Conservation (phyloP, 2,888 invertebrate genomes). For the Drosophila cognata region DNA sequence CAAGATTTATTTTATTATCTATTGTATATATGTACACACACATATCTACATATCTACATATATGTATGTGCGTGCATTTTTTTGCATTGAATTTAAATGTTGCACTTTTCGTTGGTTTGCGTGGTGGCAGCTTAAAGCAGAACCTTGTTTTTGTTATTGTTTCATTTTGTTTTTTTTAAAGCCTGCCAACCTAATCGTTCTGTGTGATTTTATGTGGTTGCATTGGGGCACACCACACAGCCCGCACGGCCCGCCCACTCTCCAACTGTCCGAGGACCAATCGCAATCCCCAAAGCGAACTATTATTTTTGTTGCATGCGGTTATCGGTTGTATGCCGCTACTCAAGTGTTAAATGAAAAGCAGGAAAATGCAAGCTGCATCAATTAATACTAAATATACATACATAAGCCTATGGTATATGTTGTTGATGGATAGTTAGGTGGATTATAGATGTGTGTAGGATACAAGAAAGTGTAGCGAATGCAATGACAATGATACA, state of each 20-base stretch:
- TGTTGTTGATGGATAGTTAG: background rate
- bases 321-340: constrained; percentile 9
- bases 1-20: constrained; percentile 51
- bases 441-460: background rate
- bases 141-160: constrained; percentile 22
- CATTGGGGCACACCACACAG: constrained; percentile 62
- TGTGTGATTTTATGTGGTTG: constrained; percentile 72
- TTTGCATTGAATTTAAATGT: constrained; percentile 33
- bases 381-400: background rate
- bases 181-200: constrained; percentile 64
- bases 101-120: constrained; percentile 19
- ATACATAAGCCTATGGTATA: background rate
- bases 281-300: background rate
- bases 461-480: constrained; percentile 4
- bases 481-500: background rate
- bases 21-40: constrained; percentile 12
- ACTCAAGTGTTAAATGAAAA: constrained; percentile 36
- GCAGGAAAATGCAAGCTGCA: background rate
- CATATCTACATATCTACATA: background rate
- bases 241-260: constrained; percentile 16
- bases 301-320: constrained; percentile 26
- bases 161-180: constrained; percentile 26
- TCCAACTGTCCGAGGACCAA: background rate
- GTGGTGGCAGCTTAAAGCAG: constrained; percentile 41
- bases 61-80: constrained; percentile 1